These are phyloP conservation scores for Lasiurus cinereus DNA, from an alignment of 2,113 vertebrate species.

Conservation along the genomic window DNA sequence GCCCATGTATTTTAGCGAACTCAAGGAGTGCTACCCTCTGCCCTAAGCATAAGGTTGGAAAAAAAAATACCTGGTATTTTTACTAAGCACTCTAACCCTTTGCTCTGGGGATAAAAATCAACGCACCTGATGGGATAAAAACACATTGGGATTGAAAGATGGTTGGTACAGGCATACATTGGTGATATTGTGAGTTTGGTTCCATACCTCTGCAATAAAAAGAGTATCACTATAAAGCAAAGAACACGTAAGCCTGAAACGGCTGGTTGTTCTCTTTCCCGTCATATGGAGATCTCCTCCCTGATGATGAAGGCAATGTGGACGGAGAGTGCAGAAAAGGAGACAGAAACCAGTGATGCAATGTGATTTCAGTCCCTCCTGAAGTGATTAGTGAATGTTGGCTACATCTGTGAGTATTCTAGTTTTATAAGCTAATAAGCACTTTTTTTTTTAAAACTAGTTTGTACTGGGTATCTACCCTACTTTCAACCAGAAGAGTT, in stretches of 20 bases:
- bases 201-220: not conserved
- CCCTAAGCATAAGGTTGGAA: not conserved
- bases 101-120: not conserved
- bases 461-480: not conserved
- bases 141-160: not conserved
- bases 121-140: not conserved
- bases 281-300: not conserved
- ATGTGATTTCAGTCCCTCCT: not conserved
- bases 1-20: not conserved
- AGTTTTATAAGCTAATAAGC: not conserved
- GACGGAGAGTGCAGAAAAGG: not conserved
- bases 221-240: not conserved
- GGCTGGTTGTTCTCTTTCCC: not conserved
- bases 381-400: not conserved
- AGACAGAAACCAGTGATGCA: not conserved
- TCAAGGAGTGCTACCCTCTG: not conserved
- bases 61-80: not conserved
- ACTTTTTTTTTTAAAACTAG: not conserved
- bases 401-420: not conserved
- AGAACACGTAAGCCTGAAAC: not conserved
- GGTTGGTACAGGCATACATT: not conserved
- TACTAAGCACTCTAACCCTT: not conserved
- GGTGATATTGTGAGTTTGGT: not conserved
- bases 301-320: not conserved
- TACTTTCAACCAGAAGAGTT: not conserved